Base-by-base conservation (phyloP, 2,113 vertebrate genomes). In the Anarhynchus alexandrinus region DNA sequence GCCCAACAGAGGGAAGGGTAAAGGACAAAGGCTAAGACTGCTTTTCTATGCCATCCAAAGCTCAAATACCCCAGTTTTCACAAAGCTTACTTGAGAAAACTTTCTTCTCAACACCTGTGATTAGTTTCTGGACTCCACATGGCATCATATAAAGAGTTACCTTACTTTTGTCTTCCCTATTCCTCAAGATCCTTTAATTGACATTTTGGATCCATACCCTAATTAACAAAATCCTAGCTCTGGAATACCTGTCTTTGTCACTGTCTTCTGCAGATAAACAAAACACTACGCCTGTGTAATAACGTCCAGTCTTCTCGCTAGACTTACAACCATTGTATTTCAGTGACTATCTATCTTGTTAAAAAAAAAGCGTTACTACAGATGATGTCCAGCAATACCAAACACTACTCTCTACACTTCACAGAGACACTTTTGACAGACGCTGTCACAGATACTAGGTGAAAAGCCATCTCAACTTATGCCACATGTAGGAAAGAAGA, bases 251-350 rank as follows among this genome's bases (percentile, higher is more conserved):
- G 9, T 47, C 11, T 91, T 86, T 57, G 38, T 79, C 76, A 43
- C 10, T 69, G 11, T 57, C 36, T 73, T 55, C 51, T 69, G 23
- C 62, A 72, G 61, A 43, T 12, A 86, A 71, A n/a, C 8, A 58
- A 52, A 70, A 38, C 4, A 15, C 27, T 72, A 15, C 55, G 4
- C n/a, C 36, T 30, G 4, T 61, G 15, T 61, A 80, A 86, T 45
- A 66, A 51, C 45, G 58, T 20, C 17, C 27, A 38, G 11, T 54
- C n/a, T 90, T 85, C 82, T 88, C 6, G 2, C 16, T 69, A 43
- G 67, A 36, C 3, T 88, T 34, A 40, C 2, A 84, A 29, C 2
- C 0, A 0, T 14, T 55, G 11, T 3, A 34, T 87, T 90, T 47
- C 23, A 4, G 22, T 76, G 34, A n/a, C 18, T 65, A 7, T n/a